Conservation (phyloP, 2,113 vertebrate species). For the Chloroceryle aenea region DNA sequence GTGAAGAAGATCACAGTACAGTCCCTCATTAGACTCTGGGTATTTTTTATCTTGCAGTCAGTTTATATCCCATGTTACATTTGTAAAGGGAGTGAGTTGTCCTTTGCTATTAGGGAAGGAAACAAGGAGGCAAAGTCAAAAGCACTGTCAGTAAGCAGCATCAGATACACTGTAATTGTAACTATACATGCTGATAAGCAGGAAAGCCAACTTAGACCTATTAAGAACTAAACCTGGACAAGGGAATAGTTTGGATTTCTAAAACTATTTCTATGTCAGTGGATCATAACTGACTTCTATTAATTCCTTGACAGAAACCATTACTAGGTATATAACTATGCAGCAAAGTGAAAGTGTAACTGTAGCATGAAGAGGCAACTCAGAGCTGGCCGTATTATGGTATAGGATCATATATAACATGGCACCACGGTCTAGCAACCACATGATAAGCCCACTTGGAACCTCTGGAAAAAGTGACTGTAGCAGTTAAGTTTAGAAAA, state of each 20-base stretch:
- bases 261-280: not conserved
- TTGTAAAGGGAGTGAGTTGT: not conserved
- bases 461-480: not conserved
- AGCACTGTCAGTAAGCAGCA: not conserved
- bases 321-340: not conserved
- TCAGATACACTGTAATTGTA: not conserved
- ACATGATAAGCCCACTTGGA: not conserved
- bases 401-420: not conserved
- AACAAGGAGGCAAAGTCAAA: not conserved
- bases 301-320: not conserved
- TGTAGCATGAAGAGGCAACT: not conserved
- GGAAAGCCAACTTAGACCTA: not conserved
- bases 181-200: fast-evolving
- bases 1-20: not conserved
- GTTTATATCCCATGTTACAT: not conserved
- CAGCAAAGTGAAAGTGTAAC: not conserved
- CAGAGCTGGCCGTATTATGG: not conserved
- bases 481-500: not conserved
- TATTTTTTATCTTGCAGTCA: not conserved
- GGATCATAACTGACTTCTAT: not conserved
- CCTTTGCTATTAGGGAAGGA: not conserved
- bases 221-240: not conserved
- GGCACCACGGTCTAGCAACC: not conserved
- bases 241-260: not conserved
- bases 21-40: not conserved